A percentile compares a stretch with the other conserved stretches of the same genome.
Evolutionary conservation across 2,888 invertebrate species (phyloP).

Genomic region (Diadegma fenestrale): DNA sequence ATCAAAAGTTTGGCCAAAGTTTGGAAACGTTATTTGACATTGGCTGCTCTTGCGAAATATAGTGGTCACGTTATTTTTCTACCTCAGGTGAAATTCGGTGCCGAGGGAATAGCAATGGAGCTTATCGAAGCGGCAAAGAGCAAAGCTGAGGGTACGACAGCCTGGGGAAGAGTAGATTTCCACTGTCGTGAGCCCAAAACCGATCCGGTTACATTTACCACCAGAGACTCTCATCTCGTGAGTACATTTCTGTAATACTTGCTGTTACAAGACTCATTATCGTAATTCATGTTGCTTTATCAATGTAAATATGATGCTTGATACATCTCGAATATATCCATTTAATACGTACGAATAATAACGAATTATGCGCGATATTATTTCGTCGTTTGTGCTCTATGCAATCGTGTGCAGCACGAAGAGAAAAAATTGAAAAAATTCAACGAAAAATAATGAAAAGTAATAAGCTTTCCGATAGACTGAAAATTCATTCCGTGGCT

Average conservation of each 20-base stretch:
- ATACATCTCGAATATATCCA: not conserved
- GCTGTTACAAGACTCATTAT: slow-evolving; percentile 17
- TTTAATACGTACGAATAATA: not conserved
- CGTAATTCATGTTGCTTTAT: slow-evolving; percentile 22
- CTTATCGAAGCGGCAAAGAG: slow-evolving; percentile 94
- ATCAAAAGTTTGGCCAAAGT: not conserved
- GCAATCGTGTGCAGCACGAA: slow-evolving; percentile 60
- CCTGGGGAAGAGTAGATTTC: slow-evolving; percentile 92
- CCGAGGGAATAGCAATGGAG: slow-evolving; percentile 94
- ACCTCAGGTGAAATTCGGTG: slow-evolving; percentile 94
- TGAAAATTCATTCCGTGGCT: not conserved
- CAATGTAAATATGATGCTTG: not conserved
- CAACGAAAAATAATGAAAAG: not conserved
- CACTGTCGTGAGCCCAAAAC: slow-evolving; percentile 94
- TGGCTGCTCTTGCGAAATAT: not conserved
- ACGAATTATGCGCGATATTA: slow-evolving; percentile 3
- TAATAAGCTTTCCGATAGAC: not conserved
- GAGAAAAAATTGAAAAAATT: slow-evolving; percentile 1
- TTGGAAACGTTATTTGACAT: not conserved
- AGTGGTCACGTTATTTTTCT: slow-evolving; percentile 1
- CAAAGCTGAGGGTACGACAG: slow-evolving; percentile 88
- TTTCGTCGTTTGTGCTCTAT: slow-evolving; percentile 45
- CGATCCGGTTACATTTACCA: slow-evolving; percentile 96
- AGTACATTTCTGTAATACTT: slow-evolving; percentile 82
- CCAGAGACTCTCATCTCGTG: slow-evolving; percentile 96